Conservation (phyloP, 2,888 invertebrate species). For the Meloe dianella region DNA sequence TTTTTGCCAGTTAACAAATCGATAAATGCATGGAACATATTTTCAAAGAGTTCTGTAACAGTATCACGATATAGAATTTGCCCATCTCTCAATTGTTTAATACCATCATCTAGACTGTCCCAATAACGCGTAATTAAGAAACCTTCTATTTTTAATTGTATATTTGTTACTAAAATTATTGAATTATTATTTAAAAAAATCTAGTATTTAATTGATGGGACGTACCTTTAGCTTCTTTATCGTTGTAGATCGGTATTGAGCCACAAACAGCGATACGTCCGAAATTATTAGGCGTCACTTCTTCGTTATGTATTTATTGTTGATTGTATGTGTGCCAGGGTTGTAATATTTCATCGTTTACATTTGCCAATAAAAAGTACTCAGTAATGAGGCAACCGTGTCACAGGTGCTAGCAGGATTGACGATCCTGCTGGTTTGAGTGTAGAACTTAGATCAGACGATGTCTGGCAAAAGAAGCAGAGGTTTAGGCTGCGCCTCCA, state of each 20-base stretch:
- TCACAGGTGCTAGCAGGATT: too few species aligned
- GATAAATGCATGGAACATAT: conserved; percentile 45
- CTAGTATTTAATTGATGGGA: too few species aligned
- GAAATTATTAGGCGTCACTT: too few species aligned
- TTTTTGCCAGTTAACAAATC: conserved; percentile 47
- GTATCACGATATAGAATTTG: conserved; percentile 75
- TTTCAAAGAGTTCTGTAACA: conserved; percentile 68
- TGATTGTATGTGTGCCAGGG: too few species aligned
- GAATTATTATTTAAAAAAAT: conserved; percentile 1
- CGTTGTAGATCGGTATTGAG: conserved; percentile 71
- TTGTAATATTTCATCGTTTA: too few species aligned
- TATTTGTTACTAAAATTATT: conserved; percentile 37
- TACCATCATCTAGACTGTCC: conserved; percentile 68
- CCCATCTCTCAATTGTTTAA: conserved; percentile 69
- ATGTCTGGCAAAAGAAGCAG: too few species aligned
- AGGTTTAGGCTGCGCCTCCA: too few species aligned
- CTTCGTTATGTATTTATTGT: too few species aligned
- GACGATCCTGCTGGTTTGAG: too few species aligned
- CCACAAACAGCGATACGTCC: conserved; percentile 75
- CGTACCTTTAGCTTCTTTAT: conserved; percentile 34
- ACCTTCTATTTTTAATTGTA: conserved; percentile 48
- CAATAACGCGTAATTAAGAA: conserved; percentile 42
- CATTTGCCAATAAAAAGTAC: too few species aligned
- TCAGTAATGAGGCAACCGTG: too few species aligned
- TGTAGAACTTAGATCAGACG: too few species aligned